A percentile compares a stretch with the other conserved stretches of the same genome.
Evolutionary conservation across 2,113 vertebrate species (phyloP).

Genomic region (Gyps fulvus): DNA sequence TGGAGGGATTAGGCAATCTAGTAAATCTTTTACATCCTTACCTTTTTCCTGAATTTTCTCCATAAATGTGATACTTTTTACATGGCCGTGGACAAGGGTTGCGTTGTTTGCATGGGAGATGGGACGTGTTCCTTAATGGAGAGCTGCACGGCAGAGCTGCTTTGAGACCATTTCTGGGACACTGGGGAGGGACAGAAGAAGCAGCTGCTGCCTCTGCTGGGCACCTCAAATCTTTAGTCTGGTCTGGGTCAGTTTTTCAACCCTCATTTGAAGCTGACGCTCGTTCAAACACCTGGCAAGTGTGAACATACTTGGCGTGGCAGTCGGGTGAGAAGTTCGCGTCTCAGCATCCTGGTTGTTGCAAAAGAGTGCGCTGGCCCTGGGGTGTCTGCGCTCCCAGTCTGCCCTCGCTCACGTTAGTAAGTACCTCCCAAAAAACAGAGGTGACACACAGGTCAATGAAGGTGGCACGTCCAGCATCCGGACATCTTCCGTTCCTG

Average conservation of each 20-base stretch:
- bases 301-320: background rate
- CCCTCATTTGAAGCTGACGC: background rate
- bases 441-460: background rate
- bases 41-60: background rate
- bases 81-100: background rate
- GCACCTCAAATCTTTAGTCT: background rate
- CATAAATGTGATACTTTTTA: background rate
- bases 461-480: background rate
- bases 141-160: background rate
- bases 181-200: background rate
- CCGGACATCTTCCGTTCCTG: background rate
- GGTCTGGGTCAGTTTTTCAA: background rate
- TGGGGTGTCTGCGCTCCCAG: background rate
- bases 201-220: background rate
- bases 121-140: background rate
- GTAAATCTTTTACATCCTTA: background rate
- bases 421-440: background rate
- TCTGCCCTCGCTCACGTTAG: background rate
- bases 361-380: background rate
- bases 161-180: background rate
- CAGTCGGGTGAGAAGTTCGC: rapidly evolving
- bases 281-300: background rate
- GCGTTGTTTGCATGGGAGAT: background rate
- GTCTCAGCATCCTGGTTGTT: background rate
- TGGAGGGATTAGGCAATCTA: background rate